Evolutionary conservation across 2,113 vertebrate genomes (phyloP), one percentile per base, ranked within the genome.

Genomic region (Tapirus terrestris): DNA sequence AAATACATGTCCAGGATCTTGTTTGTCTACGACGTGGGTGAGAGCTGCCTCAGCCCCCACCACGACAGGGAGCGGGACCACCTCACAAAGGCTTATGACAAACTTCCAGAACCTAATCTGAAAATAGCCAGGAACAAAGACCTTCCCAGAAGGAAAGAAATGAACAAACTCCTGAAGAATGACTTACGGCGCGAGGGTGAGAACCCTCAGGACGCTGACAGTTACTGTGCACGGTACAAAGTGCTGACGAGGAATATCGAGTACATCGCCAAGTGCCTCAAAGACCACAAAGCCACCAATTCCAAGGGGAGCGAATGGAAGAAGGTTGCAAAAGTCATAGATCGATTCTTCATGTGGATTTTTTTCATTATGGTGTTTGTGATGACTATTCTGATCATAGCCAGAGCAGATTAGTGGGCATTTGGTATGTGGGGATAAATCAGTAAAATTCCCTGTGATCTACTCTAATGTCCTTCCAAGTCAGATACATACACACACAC

Each of bases 331-430:
- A 99, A 99, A 98, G 99, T 99, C 98, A 99, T 99, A 99, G 99
- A 99, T 97, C 98, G 99, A 4, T 99, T 99, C 98, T 99, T 99
- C 98, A 99, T 99, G 99, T 99, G 99, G 99, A 98, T 99, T 96
- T 99, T 99, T 97, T 99, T 99, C 91, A 86, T 99, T 17, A 99
- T 99, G 99, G 99, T 99, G 76, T 99, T 99, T 96, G 99, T 99
- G 85, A 99, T 99, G 99, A 99, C 99, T 0, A 98, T 99, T 96
- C 98, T 99, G 91, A 99, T 99, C 96, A 99, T 99, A 89, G 99
- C 99, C 91, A 99, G 99, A 98, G 99, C 99, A 45, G 99, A 98
- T 96, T 95, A 89, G 80, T 36, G 43, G 36, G 67, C 16, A 39
- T 68, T 91, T 73, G 84, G 31, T 82, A 53, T 58, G n/a, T 63